These are phyloP conservation scores for Microhierax caerulescens DNA, from an alignment of 2,797 vertebrate species.

Conservation along the genomic window DNA sequence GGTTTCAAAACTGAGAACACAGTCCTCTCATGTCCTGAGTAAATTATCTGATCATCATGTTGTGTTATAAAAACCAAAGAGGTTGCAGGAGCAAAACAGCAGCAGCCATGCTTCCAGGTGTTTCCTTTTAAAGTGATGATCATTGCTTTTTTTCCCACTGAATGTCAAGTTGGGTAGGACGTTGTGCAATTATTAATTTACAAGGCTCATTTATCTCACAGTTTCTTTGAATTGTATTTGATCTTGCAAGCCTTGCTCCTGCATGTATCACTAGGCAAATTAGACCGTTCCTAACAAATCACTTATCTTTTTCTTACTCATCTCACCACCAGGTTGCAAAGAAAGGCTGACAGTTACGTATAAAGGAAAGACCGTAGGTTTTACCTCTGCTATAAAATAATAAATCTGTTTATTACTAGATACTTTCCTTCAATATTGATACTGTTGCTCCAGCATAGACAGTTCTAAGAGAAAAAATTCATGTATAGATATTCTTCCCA, in stretches of 20 bases:
- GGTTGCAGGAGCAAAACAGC: neutral
- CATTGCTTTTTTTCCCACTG: neutral
- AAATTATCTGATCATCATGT: neutral
- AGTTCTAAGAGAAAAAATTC: neutral
- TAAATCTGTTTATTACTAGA: neutral
- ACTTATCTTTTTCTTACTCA: neutral
- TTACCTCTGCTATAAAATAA: neutral
- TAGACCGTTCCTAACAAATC: neutral
- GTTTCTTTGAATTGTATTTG: neutral
- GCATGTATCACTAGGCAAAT: neutral
- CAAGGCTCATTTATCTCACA: neutral
- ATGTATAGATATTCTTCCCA: neutral
- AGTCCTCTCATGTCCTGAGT: neutral
- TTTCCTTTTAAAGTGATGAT: neutral
- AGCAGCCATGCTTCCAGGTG: neutral
- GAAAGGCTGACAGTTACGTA: neutral
- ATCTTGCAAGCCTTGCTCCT: neutral
- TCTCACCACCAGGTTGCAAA: neutral
- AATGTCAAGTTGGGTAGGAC: neutral
- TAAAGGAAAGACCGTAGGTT: neutral
- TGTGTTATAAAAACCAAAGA: neutral
- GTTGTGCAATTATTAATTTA: neutral
- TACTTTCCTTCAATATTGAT: neutral
- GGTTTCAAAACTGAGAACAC: neutral
- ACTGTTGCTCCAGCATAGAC: neutral